Evolutionary conservation across 2,888 invertebrate species (phyloP), one percentile per base, ranked within the genome.

Genomic region (Chaetogeoica ovagalla): DNA sequence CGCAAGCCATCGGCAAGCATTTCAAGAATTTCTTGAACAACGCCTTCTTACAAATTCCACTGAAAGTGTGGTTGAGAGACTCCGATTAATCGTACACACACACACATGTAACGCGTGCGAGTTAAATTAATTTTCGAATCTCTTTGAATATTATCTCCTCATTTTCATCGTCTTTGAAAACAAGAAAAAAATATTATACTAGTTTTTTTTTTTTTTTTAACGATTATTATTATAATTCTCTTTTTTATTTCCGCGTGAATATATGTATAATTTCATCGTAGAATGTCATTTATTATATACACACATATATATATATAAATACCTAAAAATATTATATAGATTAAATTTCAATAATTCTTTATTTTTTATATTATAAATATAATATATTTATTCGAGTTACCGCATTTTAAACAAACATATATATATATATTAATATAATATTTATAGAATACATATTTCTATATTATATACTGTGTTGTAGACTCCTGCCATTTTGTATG

Each of bases 1-100:
- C 91, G 3, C 86, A 88, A 13, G 90, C 92, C 83, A 92, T 94
- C 84, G 90, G 91, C 2, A 91, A 91, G 84, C 91, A 93, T 84
- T 93, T 93, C 87, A 90, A 91, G 85, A 87, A 89, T 1, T 92
- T 93, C 86, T 88, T 94, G 81, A 93, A 93, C 85, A 88, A 89
- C 0, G 93, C 93, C 62, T 92, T 93, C 85, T 89, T 90, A 66
- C 90, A 91, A 85, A 88, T 93, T 74, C 93, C 93, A 1, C 87
- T 93, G 81, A 90, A 91, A 84, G 89, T 91, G n/a, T 85, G 84
- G 84, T 82, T 85, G 23, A 84, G 82, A 72, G 84, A 84, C 65
- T 81, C 76, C n/a, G 82, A 82, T 59, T 82, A 82, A 76, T 43
- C 43, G 43, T 73, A 60, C 52, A 55, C 2, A 21, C 15, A 7